Percentiles rank a stretch among this genome's conserved stretches.
phyloP scores from a whole-genome alignment of 1,140 invertebrate genomes.

The Marisa cornuarietis region DNA sequence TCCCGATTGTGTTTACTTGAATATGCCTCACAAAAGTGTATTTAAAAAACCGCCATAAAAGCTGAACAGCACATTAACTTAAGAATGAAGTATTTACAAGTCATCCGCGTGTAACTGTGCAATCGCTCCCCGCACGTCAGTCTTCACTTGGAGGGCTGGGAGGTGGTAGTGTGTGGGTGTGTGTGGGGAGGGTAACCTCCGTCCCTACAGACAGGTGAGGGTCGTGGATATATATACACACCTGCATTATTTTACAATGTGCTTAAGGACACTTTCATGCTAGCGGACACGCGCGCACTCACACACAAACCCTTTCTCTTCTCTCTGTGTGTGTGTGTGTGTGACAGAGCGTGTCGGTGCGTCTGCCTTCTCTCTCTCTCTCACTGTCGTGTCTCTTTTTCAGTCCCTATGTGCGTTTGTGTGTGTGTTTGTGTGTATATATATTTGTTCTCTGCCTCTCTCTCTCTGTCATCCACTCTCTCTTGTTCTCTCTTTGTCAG shows the following conservation, averaged over 20 bases:
- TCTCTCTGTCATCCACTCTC: constrained; percentile 11
- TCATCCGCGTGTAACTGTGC: too few relatives aligned
- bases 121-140: not conserved
- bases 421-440: not conserved
- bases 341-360: too few relatives aligned
- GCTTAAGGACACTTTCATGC: too few relatives aligned
- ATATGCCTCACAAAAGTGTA: not conserved
- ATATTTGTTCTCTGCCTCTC: not conserved
- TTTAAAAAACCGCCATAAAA: too few relatives aligned
- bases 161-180: not conserved
- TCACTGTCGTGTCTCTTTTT: not conserved
- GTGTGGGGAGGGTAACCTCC: not conserved
- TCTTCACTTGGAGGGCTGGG: not conserved
- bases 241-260: not conserved
- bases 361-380: too few relatives aligned
- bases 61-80: too few relatives aligned
- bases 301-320: too few relatives aligned
- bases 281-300: too few relatives aligned
- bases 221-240: not conserved
- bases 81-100: too few relatives aligned
- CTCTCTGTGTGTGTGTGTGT: too few relatives aligned
- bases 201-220: too few relatives aligned
- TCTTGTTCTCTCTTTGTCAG: constrained; percentile 7
- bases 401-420: not conserved
- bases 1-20: too few relatives aligned